phyloP scores from a whole-genome alignment of 2,797 vertebrate species.

The Mormyrus proboscirostris region DNA sequence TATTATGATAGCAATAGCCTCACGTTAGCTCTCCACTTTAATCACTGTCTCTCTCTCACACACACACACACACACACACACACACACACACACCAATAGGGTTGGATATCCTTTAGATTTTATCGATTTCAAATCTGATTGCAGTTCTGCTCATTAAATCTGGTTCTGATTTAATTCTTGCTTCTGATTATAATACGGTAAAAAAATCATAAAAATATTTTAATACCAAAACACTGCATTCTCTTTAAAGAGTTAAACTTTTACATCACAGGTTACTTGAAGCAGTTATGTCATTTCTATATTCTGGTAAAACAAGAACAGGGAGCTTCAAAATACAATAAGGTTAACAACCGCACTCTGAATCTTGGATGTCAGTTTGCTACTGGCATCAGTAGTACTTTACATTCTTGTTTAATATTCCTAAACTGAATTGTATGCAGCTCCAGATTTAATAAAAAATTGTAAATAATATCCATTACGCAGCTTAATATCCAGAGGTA shows the following conservation, averaged over 20 bases:
- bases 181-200: no score
- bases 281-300: neutral
- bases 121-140: no score
- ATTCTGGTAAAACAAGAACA: neutral
- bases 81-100: neutral
- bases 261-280: neutral
- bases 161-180: no score
- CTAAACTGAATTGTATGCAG: neutral
- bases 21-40: neutral
- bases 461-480: neutral
- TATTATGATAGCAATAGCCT: neutral
- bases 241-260: neutral
- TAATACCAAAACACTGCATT: neutral
- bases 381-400: neutral
- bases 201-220: no score
- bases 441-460: neutral
- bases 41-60: neutral
- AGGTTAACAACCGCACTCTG: neutral
- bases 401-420: neutral
- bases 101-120: neutral
- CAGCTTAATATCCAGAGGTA: neutral
- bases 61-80: no score
- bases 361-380: neutral
- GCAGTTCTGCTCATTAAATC: no score
- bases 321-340: neutral